Evolutionary conservation across 2,797 vertebrate genomes (phyloP), one percentile per base, ranked within the genome.

Genomic region (Psittacula echo): DNA sequence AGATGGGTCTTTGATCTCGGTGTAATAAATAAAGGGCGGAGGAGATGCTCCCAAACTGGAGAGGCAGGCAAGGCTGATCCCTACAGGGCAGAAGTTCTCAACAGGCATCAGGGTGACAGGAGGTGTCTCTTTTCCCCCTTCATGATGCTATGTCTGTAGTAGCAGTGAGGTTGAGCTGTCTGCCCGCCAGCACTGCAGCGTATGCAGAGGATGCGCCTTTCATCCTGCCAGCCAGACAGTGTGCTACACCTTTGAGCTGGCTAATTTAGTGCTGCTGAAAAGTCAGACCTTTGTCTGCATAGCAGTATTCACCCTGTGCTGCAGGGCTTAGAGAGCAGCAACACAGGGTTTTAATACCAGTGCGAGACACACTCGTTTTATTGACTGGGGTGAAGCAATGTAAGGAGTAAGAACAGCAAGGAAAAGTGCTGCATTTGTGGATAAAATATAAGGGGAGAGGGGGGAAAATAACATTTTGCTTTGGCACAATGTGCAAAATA

Each of bases 1-100:
- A 66, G 94, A 98, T 96, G 74, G 62, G 64, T 95, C 96, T 97
- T 97, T 94, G 97, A 97, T 97, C 94, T 92, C 16, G 1, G 76
- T 42, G 68, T 76, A 91, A 90, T 89, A 92, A 95, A 96, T 37
- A 82, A 94, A 94, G 84, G 73, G 90, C 0, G 14, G 93, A 78
- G 89, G 96, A 97, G 93, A 96, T 68, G 65, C 94, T 95, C 93
- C 83, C 81, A 85, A 96, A 39, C 34, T 79, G 67, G 60, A 42
- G 88, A 91, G 58, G 80, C 26, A 37, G 77, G 76, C 62, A 37
- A 42, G 42, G 88, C 86, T 85, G 86, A 80, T 95, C 56, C 84
- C 91, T 80, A 42, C 1, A 1, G 85, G 88, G 75, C 84, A 94
- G 74, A 82, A 93, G 74, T 79, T 79, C 86, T 81, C 87, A 71